These are phyloP conservation scores for Hippocampus comes DNA, from an alignment of 2,113 vertebrate genomes.

Conservation along the genomic window DNA sequence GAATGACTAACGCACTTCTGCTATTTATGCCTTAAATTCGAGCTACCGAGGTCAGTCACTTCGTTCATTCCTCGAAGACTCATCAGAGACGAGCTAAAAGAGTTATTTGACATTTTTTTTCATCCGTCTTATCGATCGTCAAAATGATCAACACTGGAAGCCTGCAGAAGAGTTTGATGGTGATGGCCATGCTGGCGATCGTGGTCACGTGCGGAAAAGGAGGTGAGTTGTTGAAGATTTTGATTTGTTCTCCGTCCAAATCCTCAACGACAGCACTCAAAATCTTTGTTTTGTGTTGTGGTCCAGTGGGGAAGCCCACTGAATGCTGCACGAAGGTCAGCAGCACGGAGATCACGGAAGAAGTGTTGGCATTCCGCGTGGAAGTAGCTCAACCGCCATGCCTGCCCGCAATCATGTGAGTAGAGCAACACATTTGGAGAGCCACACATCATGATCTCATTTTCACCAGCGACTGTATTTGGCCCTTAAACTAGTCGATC, in stretches of 20 bases:
- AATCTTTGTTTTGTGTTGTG: background rate
- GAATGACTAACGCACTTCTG: conserved; percentile 42
- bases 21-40: conserved; percentile 34
- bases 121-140: background rate
- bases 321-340: conserved; percentile 28
- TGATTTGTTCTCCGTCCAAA: background rate
- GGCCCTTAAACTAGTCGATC: background rate
- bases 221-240: conserved; percentile 24
- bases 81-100: background rate
- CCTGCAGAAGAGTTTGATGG: conserved; percentile 25
- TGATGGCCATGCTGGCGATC: conserved; percentile 15
- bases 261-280: background rate
- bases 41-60: background rate
- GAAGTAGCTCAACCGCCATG: background rate
- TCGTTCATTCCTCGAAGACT: conserved; percentile 12
- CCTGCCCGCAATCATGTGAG: conserved; percentile 53
- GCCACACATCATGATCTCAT: too few species aligned
- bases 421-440: background rate
- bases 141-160: conserved; percentile 38
- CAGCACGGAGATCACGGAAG: background rate
- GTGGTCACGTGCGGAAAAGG: conserved; percentile 4
- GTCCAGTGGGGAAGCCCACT: conserved; percentile 24
- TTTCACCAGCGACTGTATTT: background rate
- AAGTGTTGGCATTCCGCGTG: conserved; percentile 27
- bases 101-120: background rate